Percentiles rank a stretch among this genome's conserved stretches.
These are phyloP conservation scores for Dynastes maya DNA, from an alignment of 2,888 invertebrate species.

Conservation along the genomic window DNA sequence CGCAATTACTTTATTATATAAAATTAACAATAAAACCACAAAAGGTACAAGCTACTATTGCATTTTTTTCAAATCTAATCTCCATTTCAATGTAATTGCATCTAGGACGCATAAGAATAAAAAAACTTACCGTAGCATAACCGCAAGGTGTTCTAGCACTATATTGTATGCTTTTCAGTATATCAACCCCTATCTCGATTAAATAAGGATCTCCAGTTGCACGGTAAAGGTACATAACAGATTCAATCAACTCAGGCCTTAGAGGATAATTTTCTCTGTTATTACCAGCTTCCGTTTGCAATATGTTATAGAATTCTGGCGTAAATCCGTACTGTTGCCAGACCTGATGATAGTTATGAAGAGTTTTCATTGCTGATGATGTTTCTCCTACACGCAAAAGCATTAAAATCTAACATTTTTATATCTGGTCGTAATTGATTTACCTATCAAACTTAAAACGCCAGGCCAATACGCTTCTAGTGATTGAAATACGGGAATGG, in stretches of 20 bases:
- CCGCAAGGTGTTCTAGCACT: conserved; percentile 96
- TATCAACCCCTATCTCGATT: conserved; percentile 94
- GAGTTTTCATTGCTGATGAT: conserved; percentile 91
- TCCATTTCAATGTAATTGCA: too few species aligned
- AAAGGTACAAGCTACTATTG: too few species aligned
- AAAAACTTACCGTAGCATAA: conserved; percentile 89
- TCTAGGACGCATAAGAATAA: background rate
- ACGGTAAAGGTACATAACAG: conserved; percentile 95
- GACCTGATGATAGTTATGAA: conserved; percentile 96
- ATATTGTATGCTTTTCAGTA: conserved; percentile 93
- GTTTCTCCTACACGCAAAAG: conserved; percentile 82
- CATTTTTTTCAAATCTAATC: too few species aligned
- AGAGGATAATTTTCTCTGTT: conserved; percentile 94
- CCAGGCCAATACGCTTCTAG: conserved; percentile 99
- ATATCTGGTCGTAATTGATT: conserved; percentile 44
- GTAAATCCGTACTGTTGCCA: conserved; percentile 98
- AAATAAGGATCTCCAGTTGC: conserved; percentile 95
- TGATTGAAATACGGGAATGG: conserved; percentile 98
- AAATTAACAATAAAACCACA: too few species aligned
- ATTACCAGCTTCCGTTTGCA: conserved; percentile 86
- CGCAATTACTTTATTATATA: too few species aligned
- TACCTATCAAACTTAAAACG: conserved; percentile 86
- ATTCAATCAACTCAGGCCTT: conserved; percentile 96
- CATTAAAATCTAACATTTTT: background rate
- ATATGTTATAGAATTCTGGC: conserved; percentile 98